Evolutionary conservation across 2,797 vertebrate species (phyloP).

Genomic region (Tachyglossus aculeatus): DNA sequence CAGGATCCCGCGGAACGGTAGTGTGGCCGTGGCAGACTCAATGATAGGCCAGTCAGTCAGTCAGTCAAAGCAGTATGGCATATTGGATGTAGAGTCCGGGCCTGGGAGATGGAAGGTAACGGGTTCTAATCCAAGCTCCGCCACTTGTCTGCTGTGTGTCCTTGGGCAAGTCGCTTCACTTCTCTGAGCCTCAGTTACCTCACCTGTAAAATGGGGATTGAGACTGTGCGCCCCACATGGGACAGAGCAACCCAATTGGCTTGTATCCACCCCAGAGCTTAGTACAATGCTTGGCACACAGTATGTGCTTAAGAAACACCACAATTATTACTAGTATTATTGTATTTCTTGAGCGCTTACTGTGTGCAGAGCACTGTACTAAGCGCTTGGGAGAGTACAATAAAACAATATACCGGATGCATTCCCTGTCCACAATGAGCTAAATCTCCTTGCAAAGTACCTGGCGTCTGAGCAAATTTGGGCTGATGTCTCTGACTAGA

Average conservation of each 20-base stretch:
- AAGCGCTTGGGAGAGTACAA: too few species aligned
- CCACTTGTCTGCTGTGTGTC: neutral
- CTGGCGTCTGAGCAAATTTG: neutral
- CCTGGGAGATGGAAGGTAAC: neutral
- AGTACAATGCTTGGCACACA: too few species aligned
- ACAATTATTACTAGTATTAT: too few species aligned
- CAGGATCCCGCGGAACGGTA: neutral
- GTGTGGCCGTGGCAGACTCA: neutral
- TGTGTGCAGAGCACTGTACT: too few species aligned
- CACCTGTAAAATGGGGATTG: too few species aligned
- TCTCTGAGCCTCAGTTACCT: neutral
- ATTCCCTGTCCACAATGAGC: too few species aligned
- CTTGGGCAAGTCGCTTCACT: neutral
- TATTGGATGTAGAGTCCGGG: neutral
- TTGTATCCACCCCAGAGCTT: too few species aligned
- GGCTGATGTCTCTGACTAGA: conserved; percentile 50
- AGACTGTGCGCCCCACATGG: too few species aligned
- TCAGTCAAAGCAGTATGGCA: neutral
- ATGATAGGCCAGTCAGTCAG: conserved; percentile 47
- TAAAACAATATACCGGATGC: too few species aligned
- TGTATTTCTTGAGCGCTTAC: too few species aligned
- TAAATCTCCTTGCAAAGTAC: neutral
- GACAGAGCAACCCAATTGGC: too few species aligned
- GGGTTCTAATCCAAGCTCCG: neutral
- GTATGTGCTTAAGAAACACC: too few species aligned